These are phyloP conservation scores for Pyrocoelia pectoralis DNA, from an alignment of 2,888 invertebrate genomes.

Conservation along the genomic window DNA sequence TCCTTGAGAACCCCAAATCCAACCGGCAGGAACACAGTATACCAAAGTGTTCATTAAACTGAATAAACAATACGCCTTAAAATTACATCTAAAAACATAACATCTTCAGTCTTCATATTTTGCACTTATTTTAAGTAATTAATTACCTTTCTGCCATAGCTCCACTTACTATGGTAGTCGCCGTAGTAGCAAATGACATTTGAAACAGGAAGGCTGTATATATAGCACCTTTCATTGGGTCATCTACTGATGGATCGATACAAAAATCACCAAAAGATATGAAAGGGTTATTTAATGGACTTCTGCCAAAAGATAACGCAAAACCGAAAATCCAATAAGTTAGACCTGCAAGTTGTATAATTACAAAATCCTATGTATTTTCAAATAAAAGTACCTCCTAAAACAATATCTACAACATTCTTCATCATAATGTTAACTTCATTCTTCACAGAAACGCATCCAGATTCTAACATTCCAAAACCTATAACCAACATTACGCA, in stretches of 20 bases:
- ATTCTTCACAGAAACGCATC: slow-evolving; percentile 91
- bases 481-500: slow-evolving; percentile 69
- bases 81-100: slow-evolving; percentile 74
- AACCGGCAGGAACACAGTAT: slow-evolving; percentile 92
- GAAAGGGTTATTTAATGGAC: slow-evolving; percentile 77
- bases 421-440: slow-evolving; percentile 99
- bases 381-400: slow-evolving; percentile 71
- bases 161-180: slow-evolving; percentile 92
- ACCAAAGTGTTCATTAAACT: slow-evolving; percentile 88
- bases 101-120: neutral
- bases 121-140: neutral
- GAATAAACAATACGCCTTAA: slow-evolving; percentile 90
- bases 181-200: slow-evolving; percentile 87
- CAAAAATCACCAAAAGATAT: slow-evolving; percentile 86
- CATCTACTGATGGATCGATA: slow-evolving; percentile 76
- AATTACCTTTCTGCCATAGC: slow-evolving; percentile 91
- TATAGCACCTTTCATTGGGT: slow-evolving; percentile 82
- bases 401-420: slow-evolving; percentile 90
- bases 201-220: slow-evolving; percentile 92
- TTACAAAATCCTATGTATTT: too few relatives aligned
- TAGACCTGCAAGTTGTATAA: slow-evolving; percentile 62
- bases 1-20: slow-evolving; percentile 91
- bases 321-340: slow-evolving; percentile 97
- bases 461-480: slow-evolving; percentile 93
- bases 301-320: slow-evolving; percentile 87